A percentile compares a stretch with the other conserved stretches of the same genome.
Evolutionary conservation across 1,140 invertebrate species (phyloP).

Genomic region (Apolygus lucorum): DNA sequence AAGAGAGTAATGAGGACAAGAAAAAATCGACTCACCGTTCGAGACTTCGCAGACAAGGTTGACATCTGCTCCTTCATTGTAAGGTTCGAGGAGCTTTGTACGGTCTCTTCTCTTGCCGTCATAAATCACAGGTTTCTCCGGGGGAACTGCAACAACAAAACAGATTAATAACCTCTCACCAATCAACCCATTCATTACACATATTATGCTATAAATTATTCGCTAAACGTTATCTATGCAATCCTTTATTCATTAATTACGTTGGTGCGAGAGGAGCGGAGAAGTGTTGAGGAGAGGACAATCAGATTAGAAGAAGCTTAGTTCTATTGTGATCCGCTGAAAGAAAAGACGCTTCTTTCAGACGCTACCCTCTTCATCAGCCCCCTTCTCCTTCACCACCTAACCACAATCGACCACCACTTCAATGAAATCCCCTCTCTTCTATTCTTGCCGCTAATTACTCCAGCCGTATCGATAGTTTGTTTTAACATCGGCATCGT

Average conservation of each 20-base stretch:
- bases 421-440: no score
- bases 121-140: constrained; percentile 74
- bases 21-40: constrained; percentile 56
- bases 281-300: not conserved
- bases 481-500: no score
- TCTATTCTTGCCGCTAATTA: no score
- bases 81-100: constrained; percentile 70
- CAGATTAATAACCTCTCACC: constrained; percentile 18
- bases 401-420: no score
- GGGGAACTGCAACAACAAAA: constrained; percentile 60
- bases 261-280: not conserved
- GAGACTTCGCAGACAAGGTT: constrained; percentile 75
- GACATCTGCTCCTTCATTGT: constrained; percentile 76
- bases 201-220: constrained; percentile 25
- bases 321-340: not conserved
- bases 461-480: no score
- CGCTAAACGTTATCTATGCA: constrained; percentile 20
- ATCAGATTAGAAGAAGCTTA: not conserved
- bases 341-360: no score
- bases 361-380: no score
- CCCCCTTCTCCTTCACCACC: no score
- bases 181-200: constrained; percentile 22
- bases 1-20: not conserved
- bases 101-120: constrained; percentile 67
- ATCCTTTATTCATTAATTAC: constrained; percentile 25